Conservation (phyloP, 2,113 vertebrate species). For the Phaetusa simplex region DNA sequence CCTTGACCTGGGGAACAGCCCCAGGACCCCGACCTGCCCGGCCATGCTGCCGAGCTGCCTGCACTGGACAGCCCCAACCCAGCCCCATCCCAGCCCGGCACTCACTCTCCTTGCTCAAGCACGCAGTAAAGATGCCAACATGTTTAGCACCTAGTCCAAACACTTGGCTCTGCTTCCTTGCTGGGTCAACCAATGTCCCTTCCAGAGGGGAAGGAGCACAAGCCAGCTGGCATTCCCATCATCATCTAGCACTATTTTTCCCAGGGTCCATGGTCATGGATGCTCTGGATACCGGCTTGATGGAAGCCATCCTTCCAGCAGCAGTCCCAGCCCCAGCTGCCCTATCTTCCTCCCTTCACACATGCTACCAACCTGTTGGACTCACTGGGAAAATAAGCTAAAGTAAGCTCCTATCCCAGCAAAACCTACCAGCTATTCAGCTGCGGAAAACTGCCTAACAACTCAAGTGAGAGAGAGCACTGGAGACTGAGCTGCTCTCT, state of each 20-base stretch:
- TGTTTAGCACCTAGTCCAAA: fast-evolving
- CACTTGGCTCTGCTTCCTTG: neutral
- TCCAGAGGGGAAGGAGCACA: neutral
- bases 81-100: too few relatives aligned
- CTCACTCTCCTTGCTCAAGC: neutral
- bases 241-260: neutral
- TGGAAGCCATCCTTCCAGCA: fast-evolving
- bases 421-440: neutral
- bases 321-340: neutral
- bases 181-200: fast-evolving
- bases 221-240: neutral
- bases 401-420: neutral
- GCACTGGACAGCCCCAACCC: fast-evolving
- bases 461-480: neutral
- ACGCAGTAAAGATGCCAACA: neutral
- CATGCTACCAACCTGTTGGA: neutral
- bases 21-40: neutral
- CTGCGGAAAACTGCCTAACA: neutral
- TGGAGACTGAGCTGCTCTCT: neutral
- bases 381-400: neutral
- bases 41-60: fast-evolving
- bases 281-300: neutral
- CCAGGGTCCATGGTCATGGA: fast-evolving
- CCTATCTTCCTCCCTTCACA: neutral
- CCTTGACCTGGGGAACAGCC: fast-evolving